Percentiles rank a stretch among this genome's conserved stretches.
Evolutionary conservation across 1,140 invertebrate species (phyloP).

Genomic region (Lasioglossum baleicum): DNA sequence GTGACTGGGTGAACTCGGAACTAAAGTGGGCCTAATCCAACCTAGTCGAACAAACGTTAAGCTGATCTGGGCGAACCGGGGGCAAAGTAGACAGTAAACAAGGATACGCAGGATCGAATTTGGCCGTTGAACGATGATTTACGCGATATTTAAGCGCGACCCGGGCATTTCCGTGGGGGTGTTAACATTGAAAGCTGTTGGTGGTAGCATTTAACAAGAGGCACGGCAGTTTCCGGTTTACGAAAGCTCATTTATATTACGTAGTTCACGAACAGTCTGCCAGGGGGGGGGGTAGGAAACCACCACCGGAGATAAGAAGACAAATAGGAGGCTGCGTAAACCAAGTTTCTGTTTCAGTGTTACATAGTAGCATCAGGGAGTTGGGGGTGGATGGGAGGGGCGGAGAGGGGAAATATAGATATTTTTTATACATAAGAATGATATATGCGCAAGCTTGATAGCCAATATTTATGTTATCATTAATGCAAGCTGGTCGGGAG

Average conservation of each 20-base stretch:
- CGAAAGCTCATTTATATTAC: slow-evolving; percentile 31
- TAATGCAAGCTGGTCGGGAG: too few species aligned
- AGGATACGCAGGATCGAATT: too few species aligned
- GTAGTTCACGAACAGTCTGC: background rate
- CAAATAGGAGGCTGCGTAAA: slow-evolving; percentile 21
- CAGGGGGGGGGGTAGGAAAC: background rate
- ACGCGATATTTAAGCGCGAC: background rate
- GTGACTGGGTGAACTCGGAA: too few species aligned
- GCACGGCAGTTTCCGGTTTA: slow-evolving; percentile 5
- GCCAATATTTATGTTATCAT: background rate
- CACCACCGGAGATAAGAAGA: slow-evolving; percentile 15
- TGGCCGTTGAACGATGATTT: background rate
- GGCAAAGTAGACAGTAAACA: too few species aligned
- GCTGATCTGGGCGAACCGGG: too few species aligned
- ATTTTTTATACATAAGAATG: slow-evolving; percentile 5
- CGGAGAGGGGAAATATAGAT: background rate
- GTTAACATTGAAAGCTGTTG: slow-evolving; percentile 29
- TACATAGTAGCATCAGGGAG: too few species aligned
- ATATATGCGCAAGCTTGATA: background rate
- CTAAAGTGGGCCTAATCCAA: too few species aligned
- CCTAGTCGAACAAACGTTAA: too few species aligned
- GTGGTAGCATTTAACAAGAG: slow-evolving; percentile 19
- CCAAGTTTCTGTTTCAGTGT: background rate
- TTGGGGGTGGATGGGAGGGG: too few species aligned
- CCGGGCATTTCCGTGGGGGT: background rate